Percentiles rank a stretch among this genome's conserved stretches.
These are phyloP conservation scores for Machaerirhynchus nigripectus DNA, from an alignment of 2,113 vertebrate genomes.

Conservation along the genomic window DNA sequence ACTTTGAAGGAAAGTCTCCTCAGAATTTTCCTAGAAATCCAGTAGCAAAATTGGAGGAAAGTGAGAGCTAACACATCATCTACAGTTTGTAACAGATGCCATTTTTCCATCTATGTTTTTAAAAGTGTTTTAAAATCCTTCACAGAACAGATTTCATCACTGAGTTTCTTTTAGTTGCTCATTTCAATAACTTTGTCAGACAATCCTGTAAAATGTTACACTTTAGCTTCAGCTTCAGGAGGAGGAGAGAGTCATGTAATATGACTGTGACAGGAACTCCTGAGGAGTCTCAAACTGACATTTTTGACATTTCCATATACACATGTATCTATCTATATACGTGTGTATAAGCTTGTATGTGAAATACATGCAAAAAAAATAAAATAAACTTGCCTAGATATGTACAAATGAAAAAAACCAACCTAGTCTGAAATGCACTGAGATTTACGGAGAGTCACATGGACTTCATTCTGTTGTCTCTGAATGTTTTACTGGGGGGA, in stretches of 20 bases:
- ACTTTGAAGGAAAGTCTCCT: not conserved
- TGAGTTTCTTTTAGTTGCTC: not conserved
- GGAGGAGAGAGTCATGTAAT: not conserved
- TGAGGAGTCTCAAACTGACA: slow-evolving; percentile 10
- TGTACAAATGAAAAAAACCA: slow-evolving; percentile 60
- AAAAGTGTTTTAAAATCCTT: not conserved
- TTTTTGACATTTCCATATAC: slow-evolving; percentile 15
- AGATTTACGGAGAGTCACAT: slow-evolving; percentile 63
- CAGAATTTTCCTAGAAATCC: slow-evolving; percentile 8
- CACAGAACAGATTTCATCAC: not conserved
- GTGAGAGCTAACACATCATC: not conserved
- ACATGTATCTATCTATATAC: not conserved
- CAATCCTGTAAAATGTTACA: not conserved
- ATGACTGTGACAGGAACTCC: not conserved
- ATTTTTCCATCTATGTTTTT: not conserved
- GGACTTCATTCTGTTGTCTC: slow-evolving; percentile 75
- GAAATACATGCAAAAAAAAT: not conserved
- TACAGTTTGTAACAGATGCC: not conserved
- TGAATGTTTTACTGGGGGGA: slow-evolving; percentile 65
- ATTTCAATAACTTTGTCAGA: slow-evolving; percentile 22
- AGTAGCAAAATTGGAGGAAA: not conserved
- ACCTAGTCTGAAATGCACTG: slow-evolving; percentile 35
- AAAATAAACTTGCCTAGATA: slow-evolving; percentile 54
- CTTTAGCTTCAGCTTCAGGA: not conserved
- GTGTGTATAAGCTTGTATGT: not conserved